A percentile compares a stretch with the other conserved stretches of the same genome.
Evolutionary conservation across 2,888 invertebrate genomes (phyloP).

Genomic region (Volucella bombylans): DNA sequence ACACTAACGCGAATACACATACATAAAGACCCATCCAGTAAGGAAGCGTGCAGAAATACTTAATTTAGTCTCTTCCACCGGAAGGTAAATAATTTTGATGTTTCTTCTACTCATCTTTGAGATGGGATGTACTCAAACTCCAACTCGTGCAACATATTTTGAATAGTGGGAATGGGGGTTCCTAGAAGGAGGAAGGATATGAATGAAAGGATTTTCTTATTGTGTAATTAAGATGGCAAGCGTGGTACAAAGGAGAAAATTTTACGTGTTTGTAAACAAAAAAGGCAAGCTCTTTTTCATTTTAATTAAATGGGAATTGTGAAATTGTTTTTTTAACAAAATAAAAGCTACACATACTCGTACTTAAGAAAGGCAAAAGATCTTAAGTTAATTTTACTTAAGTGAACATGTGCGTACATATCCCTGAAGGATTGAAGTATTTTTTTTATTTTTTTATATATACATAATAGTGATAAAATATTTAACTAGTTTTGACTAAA

Average conservation of each 20-base stretch:
- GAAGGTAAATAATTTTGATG: constrained; percentile 65
- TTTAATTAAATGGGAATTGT: constrained; percentile 57
- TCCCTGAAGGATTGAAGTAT: background rate
- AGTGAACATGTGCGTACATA: background rate
- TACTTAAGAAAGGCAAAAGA: constrained; percentile 5
- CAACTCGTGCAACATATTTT: constrained; percentile 8
- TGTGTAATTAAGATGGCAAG: constrained; percentile 59
- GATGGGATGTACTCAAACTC: constrained; percentile 6
- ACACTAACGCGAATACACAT: background rate
- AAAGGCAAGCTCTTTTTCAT: constrained; percentile 36
- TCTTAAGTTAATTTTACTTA: background rate
- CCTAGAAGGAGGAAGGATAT: constrained; percentile 42
- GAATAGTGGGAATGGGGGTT: constrained; percentile 1
- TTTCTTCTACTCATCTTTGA: constrained; percentile 46
- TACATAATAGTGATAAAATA: background rate
- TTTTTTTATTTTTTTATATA: background rate
- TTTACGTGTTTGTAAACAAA: constrained; percentile 54
- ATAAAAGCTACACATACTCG: constrained; percentile 25
- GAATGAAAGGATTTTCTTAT: constrained; percentile 65
- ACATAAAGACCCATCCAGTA: constrained; percentile 37
- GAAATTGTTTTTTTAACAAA: constrained; percentile 47
- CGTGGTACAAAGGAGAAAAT: constrained; percentile 10
- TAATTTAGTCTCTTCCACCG: constrained; percentile 64
- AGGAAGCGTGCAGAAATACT: constrained; percentile 67
- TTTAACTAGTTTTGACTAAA: constrained; percentile 4